These are phyloP conservation scores for Drosophila trichaetosa DNA, from an alignment of 2,888 invertebrate genomes.

Conservation along the genomic window DNA sequence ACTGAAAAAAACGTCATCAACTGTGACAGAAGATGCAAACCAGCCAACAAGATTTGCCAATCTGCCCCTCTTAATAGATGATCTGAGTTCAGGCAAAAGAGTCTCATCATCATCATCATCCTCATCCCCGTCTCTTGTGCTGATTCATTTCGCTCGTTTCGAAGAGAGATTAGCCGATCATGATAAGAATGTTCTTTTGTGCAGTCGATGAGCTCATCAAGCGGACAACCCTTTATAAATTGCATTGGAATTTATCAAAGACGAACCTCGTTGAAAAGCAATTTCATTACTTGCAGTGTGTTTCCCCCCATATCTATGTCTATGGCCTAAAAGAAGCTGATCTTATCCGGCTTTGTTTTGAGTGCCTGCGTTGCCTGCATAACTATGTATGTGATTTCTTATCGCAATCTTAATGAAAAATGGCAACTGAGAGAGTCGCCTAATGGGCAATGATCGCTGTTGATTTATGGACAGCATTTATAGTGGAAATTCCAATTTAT, in stretches of 20 bases:
- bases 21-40: conserved; percentile 47
- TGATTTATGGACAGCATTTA: conserved; percentile 42
- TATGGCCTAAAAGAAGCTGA: conserved; percentile 39
- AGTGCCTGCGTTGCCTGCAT: conserved; percentile 44
- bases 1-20: conserved; percentile 51
- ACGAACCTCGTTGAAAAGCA: conserved; percentile 64
- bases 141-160: conserved; percentile 64
- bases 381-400: conserved; percentile 26
- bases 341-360: conserved; percentile 67
- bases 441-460: conserved; percentile 19
- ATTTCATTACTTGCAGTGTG: conserved; percentile 42
- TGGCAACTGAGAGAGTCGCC: conserved; percentile 32
- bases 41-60: conserved; percentile 47
- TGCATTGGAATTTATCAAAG: conserved; percentile 62
- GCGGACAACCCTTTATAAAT: conserved; percentile 63
- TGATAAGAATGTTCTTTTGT: conserved; percentile 71
- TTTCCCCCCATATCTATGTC: not conserved
- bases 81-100: conserved; percentile 21
- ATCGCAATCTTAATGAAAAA: conserved; percentile 50
- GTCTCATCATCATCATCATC: conserved; percentile 7
- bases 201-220: conserved; percentile 71
- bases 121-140: conserved; percentile 37
- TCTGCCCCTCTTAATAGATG: conserved; percentile 48
- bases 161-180: conserved; percentile 61
- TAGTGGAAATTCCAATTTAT: not conserved